Evolutionary conservation across 1,140 invertebrate species (phyloP), one percentile per base, ranked within the genome.

Genomic region (Rhagoletis zephyria): DNA sequence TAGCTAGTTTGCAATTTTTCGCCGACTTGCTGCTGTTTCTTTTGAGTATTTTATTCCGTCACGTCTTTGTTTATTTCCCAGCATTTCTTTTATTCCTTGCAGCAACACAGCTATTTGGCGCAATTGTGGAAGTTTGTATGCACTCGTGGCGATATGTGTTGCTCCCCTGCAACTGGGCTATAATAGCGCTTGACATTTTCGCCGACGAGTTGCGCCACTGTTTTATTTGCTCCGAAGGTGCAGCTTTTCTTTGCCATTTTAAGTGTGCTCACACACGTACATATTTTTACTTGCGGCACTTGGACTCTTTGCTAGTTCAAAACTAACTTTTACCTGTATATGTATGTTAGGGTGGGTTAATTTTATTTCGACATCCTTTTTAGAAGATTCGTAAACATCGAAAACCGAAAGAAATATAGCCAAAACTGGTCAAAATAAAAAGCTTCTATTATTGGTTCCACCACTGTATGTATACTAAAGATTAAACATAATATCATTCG

Each of bases 181-280:
- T 74, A 74, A 74, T 74, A 12, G 67, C 14, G 67, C 12, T 48
- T 74, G 67, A 74, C 67, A 74, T 74, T 74, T 74, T 48, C 67
- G 42, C 67, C 42, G 40, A 45, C 67, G 67, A 40, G 16, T 45
- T 74, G 65, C 42, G 67, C 14, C 42, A n/a, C 12, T 48, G 67
- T 14, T 5, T 74, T 40, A 12, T 3, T 30, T 40, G 67, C 67
- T 12, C 2, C 4, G 42, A 30, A 42, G 4, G 10, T 45, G 67
- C 40, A 48, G 16, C 40, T 9, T 45, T 45, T 74, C 45, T 74
- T 74, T 19, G 74, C 70, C 10, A 12, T 81, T 45, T 81, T 81
- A 81, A 56, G 45, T 56, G 74, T 45, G 14, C 45, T 16, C 65
- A 5, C 65, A 67, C 10, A 51, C 40, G 6, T 4, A 74, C 42